These are phyloP conservation scores for Gasterosteus nipponicus DNA, from an alignment of 2,113 vertebrate species.

Conservation along the genomic window DNA sequence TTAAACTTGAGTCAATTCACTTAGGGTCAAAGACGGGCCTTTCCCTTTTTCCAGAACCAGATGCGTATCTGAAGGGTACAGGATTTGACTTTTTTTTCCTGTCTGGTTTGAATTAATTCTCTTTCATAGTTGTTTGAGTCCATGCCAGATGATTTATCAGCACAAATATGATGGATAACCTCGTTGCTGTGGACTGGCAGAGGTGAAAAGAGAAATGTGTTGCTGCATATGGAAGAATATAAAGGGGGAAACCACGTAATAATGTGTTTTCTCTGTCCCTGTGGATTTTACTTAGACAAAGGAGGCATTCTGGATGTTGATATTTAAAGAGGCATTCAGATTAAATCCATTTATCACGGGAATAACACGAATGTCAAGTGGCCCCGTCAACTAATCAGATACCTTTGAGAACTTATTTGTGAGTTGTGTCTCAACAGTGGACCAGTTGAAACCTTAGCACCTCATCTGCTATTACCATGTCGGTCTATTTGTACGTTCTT, in stretches of 20 bases:
- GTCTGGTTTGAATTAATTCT: slow-evolving; percentile 48
- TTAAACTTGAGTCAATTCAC: neutral
- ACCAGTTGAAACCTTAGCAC: slow-evolving; percentile 36
- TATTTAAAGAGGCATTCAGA: slow-evolving; percentile 44
- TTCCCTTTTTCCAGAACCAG: slow-evolving; percentile 28
- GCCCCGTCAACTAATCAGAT: slow-evolving; percentile 1
- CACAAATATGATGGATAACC: neutral
- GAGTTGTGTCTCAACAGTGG: slow-evolving; percentile 44
- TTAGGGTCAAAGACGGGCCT: neutral
- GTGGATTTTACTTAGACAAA: slow-evolving; percentile 1
- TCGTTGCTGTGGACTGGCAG: neutral
- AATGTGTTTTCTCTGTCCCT: neutral
- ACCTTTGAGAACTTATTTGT: slow-evolving; percentile 26
- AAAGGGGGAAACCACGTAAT: neutral
- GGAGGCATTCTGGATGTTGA: slow-evolving; percentile 22
- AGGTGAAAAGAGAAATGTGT: slow-evolving; percentile 8
- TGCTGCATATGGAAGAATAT: neutral
- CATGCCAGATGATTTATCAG: slow-evolving; percentile 21
- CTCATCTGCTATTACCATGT: slow-evolving; percentile 66
- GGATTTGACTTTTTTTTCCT: neutral
- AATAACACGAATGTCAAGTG: slow-evolving; percentile 52
- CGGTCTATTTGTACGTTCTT: slow-evolving; percentile 64
- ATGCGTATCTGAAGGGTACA: slow-evolving; percentile 28
- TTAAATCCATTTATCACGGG: slow-evolving; percentile 19
- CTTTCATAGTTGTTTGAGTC: neutral